These are phyloP conservation scores for Gymnocypris eckloni DNA, from an alignment of 2,797 vertebrate species.

Conservation along the genomic window DNA sequence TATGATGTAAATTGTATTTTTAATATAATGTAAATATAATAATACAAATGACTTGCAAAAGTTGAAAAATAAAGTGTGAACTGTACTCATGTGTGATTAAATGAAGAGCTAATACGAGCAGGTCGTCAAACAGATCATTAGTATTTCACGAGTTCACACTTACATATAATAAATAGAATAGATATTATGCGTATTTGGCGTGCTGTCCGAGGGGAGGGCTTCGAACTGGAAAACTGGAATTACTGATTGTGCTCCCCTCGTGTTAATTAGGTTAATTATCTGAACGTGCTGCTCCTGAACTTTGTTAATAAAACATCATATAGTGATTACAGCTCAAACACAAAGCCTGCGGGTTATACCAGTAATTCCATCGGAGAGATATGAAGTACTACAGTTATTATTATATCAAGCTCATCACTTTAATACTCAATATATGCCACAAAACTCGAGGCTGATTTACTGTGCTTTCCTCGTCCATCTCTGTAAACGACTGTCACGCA, in stretches of 20 bases:
- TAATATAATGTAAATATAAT: too few species aligned
- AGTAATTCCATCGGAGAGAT: not conserved
- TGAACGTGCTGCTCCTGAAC: too few species aligned
- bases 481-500: not conserved
- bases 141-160: too few species aligned
- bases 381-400: not conserved
- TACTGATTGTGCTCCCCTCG: too few species aligned
- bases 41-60: too few species aligned
- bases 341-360: not conserved
- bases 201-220: too few species aligned
- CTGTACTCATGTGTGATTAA: conserved; percentile 8
- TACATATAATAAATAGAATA: too few species aligned
- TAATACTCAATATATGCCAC: not conserved
- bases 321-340: not conserved
- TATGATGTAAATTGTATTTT: too few species aligned
- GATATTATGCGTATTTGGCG: too few species aligned
- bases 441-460: not conserved
- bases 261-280: too few species aligned
- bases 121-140: not conserved
- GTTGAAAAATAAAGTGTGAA: not conserved
- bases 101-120: not conserved
- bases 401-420: not conserved
- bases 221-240: too few species aligned
- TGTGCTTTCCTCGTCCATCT: not conserved
- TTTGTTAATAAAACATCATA: not conserved